Evolutionary conservation across 2,113 vertebrate genomes (phyloP), one percentile per base, ranked within the genome.

Genomic region (Peromyscus polionotus): DNA sequence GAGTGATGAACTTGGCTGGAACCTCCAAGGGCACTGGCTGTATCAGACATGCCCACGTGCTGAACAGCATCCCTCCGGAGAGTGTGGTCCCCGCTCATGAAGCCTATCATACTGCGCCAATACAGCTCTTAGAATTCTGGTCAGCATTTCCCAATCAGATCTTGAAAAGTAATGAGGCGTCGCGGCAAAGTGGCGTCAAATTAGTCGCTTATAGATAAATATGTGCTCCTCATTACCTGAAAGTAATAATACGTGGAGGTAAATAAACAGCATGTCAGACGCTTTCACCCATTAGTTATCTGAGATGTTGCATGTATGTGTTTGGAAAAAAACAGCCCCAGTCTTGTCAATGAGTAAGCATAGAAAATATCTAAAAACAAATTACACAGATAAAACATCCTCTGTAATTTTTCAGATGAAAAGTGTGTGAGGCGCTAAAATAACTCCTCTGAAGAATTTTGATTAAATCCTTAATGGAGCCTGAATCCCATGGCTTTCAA

Each of bases 151-250:
- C 99, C 99, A 99, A 98, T 99, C 99, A 96, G 98, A 99, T 95
- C 98, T 98, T 51, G 98, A 98, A 96, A 99, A 99, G 98, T 99
- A 99, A 95, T 98, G 89, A 97, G 99, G 98, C 96, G 63, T 99
- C 99, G 98, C 98, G 95, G 99, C 99, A 98, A 99, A 99, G 98
- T 99, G 99, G 98, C 98, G 99, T 98, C 99, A 99, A 98, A 99
- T 99, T 98, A 99, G 98, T 93, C 99, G 99, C 98, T 99, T 99
- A 98, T 99, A 99, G 98, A 99, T 99, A 97, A 99, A 99, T 97
- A 99, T 97, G 59, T 99, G 99, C 97, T 99, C 99, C 92, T 99
- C 99, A 98, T 99, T 98, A 99, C 99, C 99, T 99, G 97, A 77
- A 97, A 98, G 95, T 98, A 98, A 97, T 97, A 98, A 96, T 94